Base-by-base conservation (phyloP, 2,113 vertebrate species). In the Orcinus orca region DNA sequence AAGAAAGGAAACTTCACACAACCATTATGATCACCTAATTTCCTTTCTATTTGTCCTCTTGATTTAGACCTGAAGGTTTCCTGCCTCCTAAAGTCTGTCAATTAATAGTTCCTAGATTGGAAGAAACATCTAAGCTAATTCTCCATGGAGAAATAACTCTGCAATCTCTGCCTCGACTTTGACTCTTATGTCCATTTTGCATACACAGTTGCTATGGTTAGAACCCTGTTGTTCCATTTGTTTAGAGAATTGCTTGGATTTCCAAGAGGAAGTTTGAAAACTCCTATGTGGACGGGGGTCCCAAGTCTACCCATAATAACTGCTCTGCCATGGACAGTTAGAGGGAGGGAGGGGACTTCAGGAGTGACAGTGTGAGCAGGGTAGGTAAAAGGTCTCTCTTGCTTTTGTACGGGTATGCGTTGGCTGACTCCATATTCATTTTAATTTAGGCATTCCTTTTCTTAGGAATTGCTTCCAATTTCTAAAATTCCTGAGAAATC, bases 391-490 rank as follows among this genome's bases (percentile, higher is more conserved):
- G 47, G 17, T 36, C 88, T 47, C 23, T 73, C 41, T 95, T 29
- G 6, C 0, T 90, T 96, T 92, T 97, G 15, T 76, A 36, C 15
- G 55, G 15, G 44, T 89, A 6, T 4, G 0, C 0, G 0, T 50
- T 96, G 77, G 26, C 74, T 60, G 33, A 31, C 15, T 97, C 29
- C 9, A 29, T n/a, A 23, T 65, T 80, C 4, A 68, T 93, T 96
- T 97, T 80, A 87, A 88, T 92, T 95, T 79, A 91, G 71, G 71
- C 36, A 25, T 95, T 84, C 62, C 2, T 71, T 97, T 97, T 87
- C 67, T 89, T 95, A 53, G 87, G 94, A 97, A 97, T 55, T 62
- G 62, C 68, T 97, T 97, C 87, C 33, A 87, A 55, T 89, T 97
- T 97, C 20, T 76, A 80, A 41, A 95, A 41, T 93, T 97, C 55